Percentiles rank a stretch among this genome's conserved stretches.
These are phyloP conservation scores for Abrostola tripartita DNA, from an alignment of 2,888 invertebrate species.

Conservation along the genomic window DNA sequence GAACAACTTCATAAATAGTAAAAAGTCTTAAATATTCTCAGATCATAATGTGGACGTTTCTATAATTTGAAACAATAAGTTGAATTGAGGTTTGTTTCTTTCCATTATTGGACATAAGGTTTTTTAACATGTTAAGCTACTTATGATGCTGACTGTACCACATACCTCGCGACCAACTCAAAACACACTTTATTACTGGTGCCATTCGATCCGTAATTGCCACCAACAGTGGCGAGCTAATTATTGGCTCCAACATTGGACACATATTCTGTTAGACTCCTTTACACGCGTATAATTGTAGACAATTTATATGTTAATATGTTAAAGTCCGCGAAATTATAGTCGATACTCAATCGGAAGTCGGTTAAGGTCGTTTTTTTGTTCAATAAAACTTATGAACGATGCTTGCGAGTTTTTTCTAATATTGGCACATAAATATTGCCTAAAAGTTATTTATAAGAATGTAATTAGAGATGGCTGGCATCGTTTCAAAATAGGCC, in stretches of 20 bases:
- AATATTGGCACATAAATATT: constrained; percentile 56
- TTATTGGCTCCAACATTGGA: constrained; percentile 44
- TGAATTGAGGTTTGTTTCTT: too few species aligned
- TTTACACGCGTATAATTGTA: constrained; percentile 56
- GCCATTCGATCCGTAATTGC: constrained; percentile 25
- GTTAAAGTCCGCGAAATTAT: constrained; percentile 65
- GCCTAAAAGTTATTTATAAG: constrained; percentile 45
- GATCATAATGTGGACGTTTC: too few species aligned
- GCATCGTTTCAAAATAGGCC: constrained; percentile 51
- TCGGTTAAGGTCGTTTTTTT: constrained; percentile 63
- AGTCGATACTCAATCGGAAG: constrained; percentile 55
- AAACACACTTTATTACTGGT: constrained; percentile 39
- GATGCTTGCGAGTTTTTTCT: constrained; percentile 39
- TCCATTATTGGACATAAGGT: too few species aligned
- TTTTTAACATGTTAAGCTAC: too few species aligned
- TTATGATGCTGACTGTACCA: too few species aligned
- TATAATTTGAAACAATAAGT: too few species aligned
- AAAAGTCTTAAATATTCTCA: too few species aligned
- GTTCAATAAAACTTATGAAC: constrained; percentile 36
- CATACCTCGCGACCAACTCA: constrained; percentile 30
- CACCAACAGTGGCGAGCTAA: constrained; percentile 34
- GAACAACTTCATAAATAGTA: too few species aligned
- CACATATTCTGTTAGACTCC: constrained; percentile 44
- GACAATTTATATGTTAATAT: constrained; percentile 66
- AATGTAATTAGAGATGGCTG: constrained; percentile 48